Evolutionary conservation across 1,140 invertebrate species (phyloP).

Genomic region (Dendroctonus ponderosae): DNA sequence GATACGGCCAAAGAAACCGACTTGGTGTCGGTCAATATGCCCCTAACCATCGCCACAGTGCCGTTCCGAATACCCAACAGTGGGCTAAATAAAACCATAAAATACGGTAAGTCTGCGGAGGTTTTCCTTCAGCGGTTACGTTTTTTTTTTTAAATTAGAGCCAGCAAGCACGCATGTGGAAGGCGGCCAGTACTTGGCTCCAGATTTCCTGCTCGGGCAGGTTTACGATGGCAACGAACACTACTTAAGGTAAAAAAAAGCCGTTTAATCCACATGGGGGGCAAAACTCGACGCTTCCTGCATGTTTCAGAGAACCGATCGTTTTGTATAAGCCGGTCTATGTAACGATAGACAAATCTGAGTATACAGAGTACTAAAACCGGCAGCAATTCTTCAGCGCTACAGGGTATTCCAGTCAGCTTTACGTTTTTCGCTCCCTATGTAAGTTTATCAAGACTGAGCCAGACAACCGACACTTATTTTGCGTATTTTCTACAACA

Average conservation of each 20-base stretch:
- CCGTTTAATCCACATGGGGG: neutral
- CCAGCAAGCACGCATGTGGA: constrained; percentile 70
- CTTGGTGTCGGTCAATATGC: constrained; percentile 74
- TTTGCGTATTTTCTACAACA: no score
- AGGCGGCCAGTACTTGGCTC: constrained; percentile 78
- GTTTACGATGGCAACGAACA: constrained; percentile 74
- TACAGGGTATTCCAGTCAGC: constrained; percentile 7
- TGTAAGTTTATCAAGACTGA: no score
- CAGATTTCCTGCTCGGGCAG: constrained; percentile 78
- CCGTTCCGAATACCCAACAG: constrained; percentile 77
- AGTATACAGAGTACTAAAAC: constrained; percentile 26
- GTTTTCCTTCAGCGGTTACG: neutral
- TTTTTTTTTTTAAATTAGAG: constrained; percentile 53
- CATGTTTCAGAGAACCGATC: constrained; percentile 49
- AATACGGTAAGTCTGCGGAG: constrained; percentile 62
- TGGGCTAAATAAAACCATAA: constrained; percentile 62
- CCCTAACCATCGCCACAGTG: constrained; percentile 78
- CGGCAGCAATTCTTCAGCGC: constrained; percentile 28
- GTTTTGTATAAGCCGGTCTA: constrained; percentile 71
- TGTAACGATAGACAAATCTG: constrained; percentile 56
- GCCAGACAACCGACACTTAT: no score
- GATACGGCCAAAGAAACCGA: constrained; percentile 72
- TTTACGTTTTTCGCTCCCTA: constrained; percentile 2
- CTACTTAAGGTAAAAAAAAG: constrained; percentile 42
- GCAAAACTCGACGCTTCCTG: neutral